Conservation (phyloP, 2,797 vertebrate genomes). For the Oophaga sylvatica region DNA sequence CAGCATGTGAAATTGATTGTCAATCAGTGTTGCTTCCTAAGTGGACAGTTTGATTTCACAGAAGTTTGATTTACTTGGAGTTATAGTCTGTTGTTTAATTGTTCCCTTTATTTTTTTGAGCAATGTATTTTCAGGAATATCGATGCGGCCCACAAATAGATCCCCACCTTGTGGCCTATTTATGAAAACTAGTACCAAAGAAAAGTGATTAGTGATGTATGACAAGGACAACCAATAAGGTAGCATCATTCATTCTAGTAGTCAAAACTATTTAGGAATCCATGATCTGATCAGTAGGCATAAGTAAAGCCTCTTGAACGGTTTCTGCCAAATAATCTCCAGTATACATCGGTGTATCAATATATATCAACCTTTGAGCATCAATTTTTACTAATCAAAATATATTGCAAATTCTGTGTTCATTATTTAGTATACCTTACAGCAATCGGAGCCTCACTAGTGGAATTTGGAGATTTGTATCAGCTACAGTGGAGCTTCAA, state of each 20-base stretch:
- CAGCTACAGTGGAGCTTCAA: not conserved
- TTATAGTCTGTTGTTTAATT: too few species aligned
- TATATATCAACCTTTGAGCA: not conserved
- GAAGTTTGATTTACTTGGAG: too few species aligned
- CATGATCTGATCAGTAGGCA: not conserved
- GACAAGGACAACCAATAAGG: not conserved
- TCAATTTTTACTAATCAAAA: not conserved
- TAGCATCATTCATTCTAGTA: not conserved
- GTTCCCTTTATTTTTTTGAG: too few species aligned
- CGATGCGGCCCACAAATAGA: not conserved
- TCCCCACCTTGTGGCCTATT: slow-evolving; percentile 4
- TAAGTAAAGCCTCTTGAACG: not conserved
- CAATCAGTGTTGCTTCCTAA: too few species aligned
- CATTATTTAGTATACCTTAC: too few species aligned
- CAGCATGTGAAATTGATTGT: too few species aligned
- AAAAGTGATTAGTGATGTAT: not conserved
- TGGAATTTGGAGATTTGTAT: not conserved
- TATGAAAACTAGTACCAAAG: not conserved
- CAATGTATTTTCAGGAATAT: not conserved
- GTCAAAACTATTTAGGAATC: not conserved
- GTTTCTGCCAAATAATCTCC: not conserved
- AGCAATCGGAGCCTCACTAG: too few species aligned
- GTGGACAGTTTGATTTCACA: too few species aligned
- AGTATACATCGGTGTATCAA: not conserved
- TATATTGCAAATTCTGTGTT: too few species aligned